phyloP scores from a whole-genome alignment of 2,888 invertebrate genomes.

The Bembecia ichneumoniformis region DNA sequence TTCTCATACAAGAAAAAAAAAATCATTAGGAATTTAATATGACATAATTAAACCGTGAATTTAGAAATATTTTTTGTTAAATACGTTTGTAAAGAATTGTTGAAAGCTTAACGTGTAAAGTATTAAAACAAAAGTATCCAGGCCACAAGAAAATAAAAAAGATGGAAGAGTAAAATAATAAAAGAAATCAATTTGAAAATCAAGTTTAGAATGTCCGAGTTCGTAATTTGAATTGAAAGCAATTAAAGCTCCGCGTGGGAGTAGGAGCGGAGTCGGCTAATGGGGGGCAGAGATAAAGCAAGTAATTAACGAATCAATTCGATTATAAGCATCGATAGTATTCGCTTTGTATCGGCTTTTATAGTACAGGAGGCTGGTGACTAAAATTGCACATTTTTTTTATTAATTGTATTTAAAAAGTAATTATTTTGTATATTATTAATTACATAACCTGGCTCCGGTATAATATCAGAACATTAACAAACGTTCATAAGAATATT shows the following conservation, averaged over 20 bases:
- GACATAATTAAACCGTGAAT: too few species aligned
- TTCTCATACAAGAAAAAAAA: too few species aligned
- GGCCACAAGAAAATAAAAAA: too few species aligned
- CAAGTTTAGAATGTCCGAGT: neutral
- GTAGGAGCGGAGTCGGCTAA: conserved; percentile 28
- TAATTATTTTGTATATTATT: too few species aligned
- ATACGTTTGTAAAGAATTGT: too few species aligned
- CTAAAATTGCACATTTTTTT: neutral
- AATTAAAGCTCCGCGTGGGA: conserved; percentile 28
- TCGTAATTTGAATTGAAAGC: conserved; percentile 21
- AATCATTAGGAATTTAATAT: too few species aligned
- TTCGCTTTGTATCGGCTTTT: conserved; percentile 31
- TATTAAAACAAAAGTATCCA: too few species aligned
- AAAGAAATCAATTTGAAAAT: neutral
- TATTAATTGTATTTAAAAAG: neutral
- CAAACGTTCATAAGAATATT: too few species aligned
- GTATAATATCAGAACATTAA: neutral
- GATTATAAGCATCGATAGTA: conserved; percentile 28
- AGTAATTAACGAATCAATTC: conserved; percentile 62
- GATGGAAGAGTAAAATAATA: too few species aligned
- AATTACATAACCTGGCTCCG: too few species aligned
- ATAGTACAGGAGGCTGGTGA: conserved; percentile 18
- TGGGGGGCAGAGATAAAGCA: conserved; percentile 42
- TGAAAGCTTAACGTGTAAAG: too few species aligned
- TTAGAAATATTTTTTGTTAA: too few species aligned